A percentile compares a stretch with the other conserved stretches of the same genome.
These are phyloP conservation scores for Mythimna lalbum DNA, from an alignment of 2,888 invertebrate species.

Conservation along the genomic window DNA sequence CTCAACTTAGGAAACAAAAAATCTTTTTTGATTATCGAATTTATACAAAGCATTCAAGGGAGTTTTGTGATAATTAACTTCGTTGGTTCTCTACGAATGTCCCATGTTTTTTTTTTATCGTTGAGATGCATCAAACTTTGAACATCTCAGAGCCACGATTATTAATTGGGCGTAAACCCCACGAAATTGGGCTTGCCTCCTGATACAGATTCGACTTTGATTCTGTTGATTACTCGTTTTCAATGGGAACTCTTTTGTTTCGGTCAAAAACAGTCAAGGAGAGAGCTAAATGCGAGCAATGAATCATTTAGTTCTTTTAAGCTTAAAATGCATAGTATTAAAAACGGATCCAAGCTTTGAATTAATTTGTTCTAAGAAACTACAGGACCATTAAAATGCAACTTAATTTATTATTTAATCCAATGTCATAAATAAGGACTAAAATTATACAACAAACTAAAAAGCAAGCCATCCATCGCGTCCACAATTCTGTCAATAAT, in stretches of 20 bases:
- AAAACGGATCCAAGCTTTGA: background rate
- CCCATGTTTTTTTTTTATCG: background rate
- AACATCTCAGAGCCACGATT: constrained; percentile 74
- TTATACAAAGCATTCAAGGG: background rate
- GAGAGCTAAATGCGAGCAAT: constrained; percentile 48
- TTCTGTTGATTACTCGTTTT: constrained; percentile 71
- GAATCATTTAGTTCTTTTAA: constrained; percentile 13
- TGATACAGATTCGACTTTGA: constrained; percentile 70
- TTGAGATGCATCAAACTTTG: constrained; percentile 54
- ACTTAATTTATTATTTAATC: constrained; percentile 7
- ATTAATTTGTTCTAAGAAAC: background rate
- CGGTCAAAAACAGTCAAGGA: constrained; percentile 46
- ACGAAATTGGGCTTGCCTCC: constrained; percentile 72
- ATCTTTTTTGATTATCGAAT: too few relatives aligned
- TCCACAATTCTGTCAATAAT: constrained; percentile 83
- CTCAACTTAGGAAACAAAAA: too few relatives aligned
- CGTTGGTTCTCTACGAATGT: background rate
- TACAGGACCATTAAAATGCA: constrained; percentile 24
- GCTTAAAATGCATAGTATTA: background rate
- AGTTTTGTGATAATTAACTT: background rate
- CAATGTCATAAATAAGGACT: constrained; percentile 38
- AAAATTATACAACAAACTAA: constrained; percentile 47
- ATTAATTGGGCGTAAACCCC: constrained; percentile 85
- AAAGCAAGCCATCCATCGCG: constrained; percentile 68
- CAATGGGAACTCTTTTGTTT: constrained; percentile 64